Base-by-base conservation (phyloP, 2,113 vertebrate species). In the Glareola pratincola region DNA sequence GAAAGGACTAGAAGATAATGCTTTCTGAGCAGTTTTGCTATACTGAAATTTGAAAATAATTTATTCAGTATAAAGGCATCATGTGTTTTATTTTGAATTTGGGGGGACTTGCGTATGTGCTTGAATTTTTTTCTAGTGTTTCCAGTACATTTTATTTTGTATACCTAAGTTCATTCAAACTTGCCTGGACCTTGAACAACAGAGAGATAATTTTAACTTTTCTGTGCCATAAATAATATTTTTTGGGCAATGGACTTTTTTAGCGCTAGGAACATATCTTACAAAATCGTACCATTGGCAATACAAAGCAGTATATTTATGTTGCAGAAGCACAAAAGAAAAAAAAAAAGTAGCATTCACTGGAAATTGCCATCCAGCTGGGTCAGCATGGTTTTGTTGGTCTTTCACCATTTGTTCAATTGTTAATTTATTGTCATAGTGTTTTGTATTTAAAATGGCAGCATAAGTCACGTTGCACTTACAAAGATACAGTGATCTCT, bases 171-270 rank as follows among this genome's bases (percentile, higher is more conserved):
- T 97, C 92, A 94, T 97, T 97, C 98, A 96, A 96, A 97, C 89
- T 97, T 98, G 88, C 92, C 97, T 97, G 97, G 97, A 97, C 95
- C 87, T 98, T 97, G 96, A 98, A 97, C 90, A 92, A 97, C 97
- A 96, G 83, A 97, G 95, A 94, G 95, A 97, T 96, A 96, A 98
- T 97, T 97, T 97, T 97, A 98, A 98, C 95, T 98, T 95, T 97
- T 97, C 87, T 95, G 91, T 98, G 98, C 98, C 98, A 98, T 98
- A 98, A 97, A 98, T 94, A 97, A 97, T 98, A 98, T 98, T 97
- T 98, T 98, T 98, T 97, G 96, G 97, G 96, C 97, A 97, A 98
- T 93, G 97, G 98, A 98, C 97, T 98, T 98, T 98, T 98, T 98
- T 98, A 98, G 97, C 47, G 10, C 96, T 98, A 96, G 96, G 93